Percentiles rank a stretch among this genome's conserved stretches.
Evolutionary conservation across 2,797 vertebrate species (phyloP).

Genomic region (Yasuhikotakia modesta): DNA sequence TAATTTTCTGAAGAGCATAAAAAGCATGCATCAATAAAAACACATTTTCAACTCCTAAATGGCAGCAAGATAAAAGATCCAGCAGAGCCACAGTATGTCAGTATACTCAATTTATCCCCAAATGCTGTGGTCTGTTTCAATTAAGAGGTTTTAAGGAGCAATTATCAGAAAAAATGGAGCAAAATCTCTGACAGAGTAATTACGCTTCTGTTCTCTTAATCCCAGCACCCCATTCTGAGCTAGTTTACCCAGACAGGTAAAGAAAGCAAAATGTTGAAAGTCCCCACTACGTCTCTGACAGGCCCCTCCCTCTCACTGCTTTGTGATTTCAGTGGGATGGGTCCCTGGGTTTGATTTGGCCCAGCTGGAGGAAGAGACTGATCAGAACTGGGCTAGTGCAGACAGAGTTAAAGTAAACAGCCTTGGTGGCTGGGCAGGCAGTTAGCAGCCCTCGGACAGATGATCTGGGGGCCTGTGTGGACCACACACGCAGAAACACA

Average conservation of each 20-base stretch:
- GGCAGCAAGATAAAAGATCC: background rate
- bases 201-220: conserved; percentile 63
- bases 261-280: conserved; percentile 61
- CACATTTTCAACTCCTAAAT: background rate
- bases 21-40: too few species aligned
- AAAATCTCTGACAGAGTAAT: conserved; percentile 76
- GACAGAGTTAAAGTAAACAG: conserved; percentile 99
- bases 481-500: conserved; percentile 81
- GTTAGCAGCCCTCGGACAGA: conserved; percentile 98
- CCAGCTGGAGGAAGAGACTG: conserved; percentile 97
- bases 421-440: conserved; percentile 95
- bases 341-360: conserved; percentile 87
- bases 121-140: conserved; percentile 55
- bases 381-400: conserved; percentile 93
- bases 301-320: conserved; percentile 65
- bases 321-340: conserved; percentile 65
- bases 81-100: background rate
- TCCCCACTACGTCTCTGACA: conserved; percentile 69
- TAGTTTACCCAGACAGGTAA: conserved; percentile 60
- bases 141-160: conserved; percentile 61
- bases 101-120: background rate
- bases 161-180: conserved; percentile 75
- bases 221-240: conserved; percentile 58
- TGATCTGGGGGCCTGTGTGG: conserved; percentile 84
- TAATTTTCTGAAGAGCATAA: too few species aligned